These are phyloP conservation scores for Callyntrura guangdongensis DNA, from an alignment of 2,888 invertebrate genomes.

Conservation along the genomic window DNA sequence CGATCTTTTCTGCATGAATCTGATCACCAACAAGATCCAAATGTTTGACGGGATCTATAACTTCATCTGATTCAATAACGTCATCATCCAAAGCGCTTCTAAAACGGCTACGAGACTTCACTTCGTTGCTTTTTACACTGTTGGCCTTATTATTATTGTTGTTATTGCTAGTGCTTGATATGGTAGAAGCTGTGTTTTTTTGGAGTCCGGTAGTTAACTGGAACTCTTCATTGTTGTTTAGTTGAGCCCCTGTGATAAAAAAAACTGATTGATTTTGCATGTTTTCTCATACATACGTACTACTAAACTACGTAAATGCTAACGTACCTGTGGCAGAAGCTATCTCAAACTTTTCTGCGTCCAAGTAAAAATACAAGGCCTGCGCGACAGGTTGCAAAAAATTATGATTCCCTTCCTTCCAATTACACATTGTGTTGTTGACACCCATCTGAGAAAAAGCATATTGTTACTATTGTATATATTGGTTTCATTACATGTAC, in stretches of 20 bases:
- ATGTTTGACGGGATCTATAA: slow-evolving; percentile 56
- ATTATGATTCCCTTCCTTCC: slow-evolving; percentile 77
- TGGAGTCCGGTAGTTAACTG: slow-evolving; percentile 72
- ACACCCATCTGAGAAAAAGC: slow-evolving; percentile 81
- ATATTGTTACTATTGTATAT: too few relatives aligned
- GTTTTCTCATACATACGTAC: neutral
- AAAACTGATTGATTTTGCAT: slow-evolving; percentile 10
- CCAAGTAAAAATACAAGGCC: slow-evolving; percentile 78
- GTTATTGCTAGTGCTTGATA: neutral
- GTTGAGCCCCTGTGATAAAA: slow-evolving; percentile 72
- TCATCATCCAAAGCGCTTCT: slow-evolving; percentile 62
- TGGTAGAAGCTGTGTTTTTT: neutral
- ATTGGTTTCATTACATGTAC: too few relatives aligned
- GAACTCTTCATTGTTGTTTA: slow-evolving; percentile 78
- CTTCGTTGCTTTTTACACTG: slow-evolving; percentile 37
- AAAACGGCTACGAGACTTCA: slow-evolving; percentile 39
- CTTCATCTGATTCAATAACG: slow-evolving; percentile 60
- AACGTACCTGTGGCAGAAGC: slow-evolving; percentile 81
- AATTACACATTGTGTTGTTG: slow-evolving; percentile 82
- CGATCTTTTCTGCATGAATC: slow-evolving; percentile 75
- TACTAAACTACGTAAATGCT: neutral
- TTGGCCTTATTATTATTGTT: neutral
- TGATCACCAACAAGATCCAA: slow-evolving; percentile 75
- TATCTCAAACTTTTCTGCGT: slow-evolving; percentile 80
- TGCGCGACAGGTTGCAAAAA: slow-evolving; percentile 81